Base-by-base conservation (phyloP, 2,113 vertebrate species). In the Thryonomys swinderianus region DNA sequence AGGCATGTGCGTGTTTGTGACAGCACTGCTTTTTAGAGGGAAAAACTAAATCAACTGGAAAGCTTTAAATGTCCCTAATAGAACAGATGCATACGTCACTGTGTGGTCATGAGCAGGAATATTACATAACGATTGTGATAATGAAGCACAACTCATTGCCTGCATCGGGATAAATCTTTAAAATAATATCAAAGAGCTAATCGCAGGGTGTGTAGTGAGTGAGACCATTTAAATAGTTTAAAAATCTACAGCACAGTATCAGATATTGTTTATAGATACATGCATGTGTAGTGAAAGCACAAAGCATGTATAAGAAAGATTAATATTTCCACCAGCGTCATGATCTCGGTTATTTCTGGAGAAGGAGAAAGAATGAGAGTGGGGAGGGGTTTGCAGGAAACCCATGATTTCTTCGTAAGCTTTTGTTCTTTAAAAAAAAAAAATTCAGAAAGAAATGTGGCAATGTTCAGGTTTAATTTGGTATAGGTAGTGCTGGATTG, bases 251-350 rank as follows among this genome's bases (percentile, higher is more conserved):
- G 92, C 92, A 71, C 66, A 59, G n/a, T 67, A 23, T 27, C 83
- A 67, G 81, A 91, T 78, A 92, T 74, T 94, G 83, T 91, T 86
- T 94, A 64, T 48, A 78, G 73, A 88, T 61, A 78, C 82, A 90
- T 32, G 61, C 93, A 83, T 74, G 76, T 66, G 34, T 48, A 93
- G 27, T 25, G 62, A 92, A 94, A 91, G n/a, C 86, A 96, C 67
- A 86, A 91, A 95, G 42, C 57, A 66, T 45, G 37, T 67, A 62
- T 4, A 34, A 74, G 53, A 90, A 92, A 90, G 92, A 95, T 69
- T 79, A 80, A 80, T 42, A 18, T 57, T 57, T 57, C 17, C 5
- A 16, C 25, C 11, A 48, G 40, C 30, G 67, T 90, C 57, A 51
- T 21, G 76, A 67, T 80, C 30, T 23, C 83, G n/a, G 85, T 62